Percentiles rank a stretch among this genome's conserved stretches.
phyloP scores from a whole-genome alignment of 1,140 invertebrate species.

The Lerema accius region DNA sequence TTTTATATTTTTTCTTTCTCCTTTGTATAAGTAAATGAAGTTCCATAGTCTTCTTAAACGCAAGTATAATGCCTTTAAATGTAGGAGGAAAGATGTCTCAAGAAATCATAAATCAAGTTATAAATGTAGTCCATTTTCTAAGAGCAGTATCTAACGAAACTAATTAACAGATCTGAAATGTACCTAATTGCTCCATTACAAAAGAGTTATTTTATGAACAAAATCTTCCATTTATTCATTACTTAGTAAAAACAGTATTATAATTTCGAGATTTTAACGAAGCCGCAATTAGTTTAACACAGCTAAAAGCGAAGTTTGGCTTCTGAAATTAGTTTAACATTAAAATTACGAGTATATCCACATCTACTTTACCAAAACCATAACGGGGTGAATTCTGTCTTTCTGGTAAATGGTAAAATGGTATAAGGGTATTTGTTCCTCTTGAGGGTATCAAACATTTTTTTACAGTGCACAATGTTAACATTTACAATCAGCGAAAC shows the following conservation, averaged over 20 bases:
- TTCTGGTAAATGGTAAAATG: no score
- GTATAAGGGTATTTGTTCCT: no score
- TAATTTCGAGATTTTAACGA: conserved; percentile 22
- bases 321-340: conserved; percentile 41
- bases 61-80: background rate
- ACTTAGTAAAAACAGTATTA: conserved; percentile 32
- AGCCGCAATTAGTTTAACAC: conserved; percentile 28
- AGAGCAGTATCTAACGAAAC: conserved; percentile 30
- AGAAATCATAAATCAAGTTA: conserved; percentile 11
- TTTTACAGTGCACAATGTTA: no score
- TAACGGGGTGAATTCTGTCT: no score
- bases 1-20: background rate
- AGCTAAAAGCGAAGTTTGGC: conserved; percentile 46
- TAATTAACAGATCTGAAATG: conserved; percentile 24
- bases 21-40: no score
- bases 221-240: conserved; percentile 32
- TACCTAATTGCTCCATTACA: conserved; percentile 30
- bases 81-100: background rate
- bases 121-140: conserved; percentile 25
- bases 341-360: conserved; percentile 38
- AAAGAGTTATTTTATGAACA: conserved; percentile 24
- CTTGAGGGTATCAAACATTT: no score
- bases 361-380: no score
- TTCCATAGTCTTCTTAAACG: background rate
- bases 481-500: no score